Percentiles rank a stretch among this genome's conserved stretches.
Conservation (phyloP, 2,888 invertebrate genomes). For the Plebejus anna region DNA sequence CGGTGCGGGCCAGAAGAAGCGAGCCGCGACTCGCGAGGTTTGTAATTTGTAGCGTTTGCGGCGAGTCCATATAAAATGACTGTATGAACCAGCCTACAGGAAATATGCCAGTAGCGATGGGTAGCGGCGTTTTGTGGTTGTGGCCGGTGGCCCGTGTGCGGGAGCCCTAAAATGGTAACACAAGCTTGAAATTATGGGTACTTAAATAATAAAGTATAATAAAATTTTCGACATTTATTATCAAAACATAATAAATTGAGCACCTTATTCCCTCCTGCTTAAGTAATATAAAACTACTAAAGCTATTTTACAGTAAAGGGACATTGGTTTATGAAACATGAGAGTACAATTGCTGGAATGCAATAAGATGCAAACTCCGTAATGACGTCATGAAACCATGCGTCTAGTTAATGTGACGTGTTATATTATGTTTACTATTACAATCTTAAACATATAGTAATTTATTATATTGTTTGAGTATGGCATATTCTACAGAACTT, state of each 20-base stretch:
- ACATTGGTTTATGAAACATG: conserved; percentile 4
- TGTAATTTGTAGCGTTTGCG: too few species aligned
- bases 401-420: too few species aligned
- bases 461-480: neutral
- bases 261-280: conserved; percentile 55
- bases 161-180: too few species aligned
- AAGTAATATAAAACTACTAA: conserved; percentile 21
- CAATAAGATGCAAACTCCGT: too few species aligned
- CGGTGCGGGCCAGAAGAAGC: too few species aligned
- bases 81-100: too few species aligned
- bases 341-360: neutral
- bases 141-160: too few species aligned
- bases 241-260: conserved; percentile 62
- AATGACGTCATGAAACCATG: neutral
- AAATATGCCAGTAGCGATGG: too few species aligned
- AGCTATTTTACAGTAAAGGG: conserved; percentile 5
- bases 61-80: too few species aligned
- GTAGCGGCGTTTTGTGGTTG: too few species aligned
- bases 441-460: neutral
- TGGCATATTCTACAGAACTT: neutral
- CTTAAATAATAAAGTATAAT: neutral
- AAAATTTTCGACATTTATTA: conserved; percentile 43
- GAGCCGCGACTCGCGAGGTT: too few species aligned
- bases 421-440: neutral
- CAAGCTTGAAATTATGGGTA: neutral